These are phyloP conservation scores for Gila robusta DNA, from an alignment of 2,797 vertebrate genomes.

Conservation along the genomic window DNA sequence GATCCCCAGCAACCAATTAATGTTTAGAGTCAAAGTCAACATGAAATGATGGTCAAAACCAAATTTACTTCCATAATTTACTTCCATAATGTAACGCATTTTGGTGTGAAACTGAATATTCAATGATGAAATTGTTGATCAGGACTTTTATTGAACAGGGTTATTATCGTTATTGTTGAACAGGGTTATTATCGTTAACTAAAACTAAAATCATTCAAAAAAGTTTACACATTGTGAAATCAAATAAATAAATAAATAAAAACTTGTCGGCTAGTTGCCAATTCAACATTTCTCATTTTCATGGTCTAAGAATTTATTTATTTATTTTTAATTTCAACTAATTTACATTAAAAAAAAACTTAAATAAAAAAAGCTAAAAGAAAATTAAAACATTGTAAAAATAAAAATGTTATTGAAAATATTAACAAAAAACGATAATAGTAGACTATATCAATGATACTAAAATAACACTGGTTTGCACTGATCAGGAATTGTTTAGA, in stretches of 20 bases:
- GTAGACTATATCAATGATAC: not conserved
- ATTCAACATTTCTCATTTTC: not conserved
- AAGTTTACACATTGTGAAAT: not conserved
- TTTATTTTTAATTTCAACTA: no score
- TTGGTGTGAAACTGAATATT: not conserved
- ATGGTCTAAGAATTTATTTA: not conserved
- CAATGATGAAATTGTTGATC: no score
- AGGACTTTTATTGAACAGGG: not conserved
- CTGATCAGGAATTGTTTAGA: not conserved
- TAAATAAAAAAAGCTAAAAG: no score
- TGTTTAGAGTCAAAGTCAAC: not conserved
- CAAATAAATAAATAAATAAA: not conserved
- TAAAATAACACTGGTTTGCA: not conserved
- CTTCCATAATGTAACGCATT: not conserved
- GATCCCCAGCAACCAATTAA: not conserved
- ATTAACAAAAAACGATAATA: not conserved
- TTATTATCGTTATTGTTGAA: not conserved
- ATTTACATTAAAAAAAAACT: no score
- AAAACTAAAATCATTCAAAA: not conserved
- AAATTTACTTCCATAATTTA: conserved; percentile 3
- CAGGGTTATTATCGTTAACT: not conserved
- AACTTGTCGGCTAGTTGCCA: not conserved
- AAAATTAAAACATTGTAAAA: no score
- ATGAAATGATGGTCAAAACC: not conserved
- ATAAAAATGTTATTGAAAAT: not conserved